A percentile compares a stretch with the other conserved stretches of the same genome.
These are phyloP conservation scores for Tethea ocularis DNA, from an alignment of 2,888 invertebrate species.

Conservation along the genomic window DNA sequence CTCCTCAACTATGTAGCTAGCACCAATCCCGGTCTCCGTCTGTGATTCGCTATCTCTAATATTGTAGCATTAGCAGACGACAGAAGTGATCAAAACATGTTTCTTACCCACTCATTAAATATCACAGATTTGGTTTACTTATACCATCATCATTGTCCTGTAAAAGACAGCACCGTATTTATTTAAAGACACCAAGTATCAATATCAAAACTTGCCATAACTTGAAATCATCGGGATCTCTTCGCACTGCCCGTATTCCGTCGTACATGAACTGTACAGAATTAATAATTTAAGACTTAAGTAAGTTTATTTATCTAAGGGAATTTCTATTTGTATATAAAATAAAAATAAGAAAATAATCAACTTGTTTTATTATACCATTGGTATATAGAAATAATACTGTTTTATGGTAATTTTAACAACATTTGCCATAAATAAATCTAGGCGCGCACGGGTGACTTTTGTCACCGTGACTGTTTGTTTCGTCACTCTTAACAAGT, in stretches of 20 bases:
- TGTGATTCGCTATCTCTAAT: conserved; percentile 79
- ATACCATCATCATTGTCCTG: not conserved
- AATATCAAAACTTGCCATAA: conserved; percentile 44
- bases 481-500: too few species aligned
- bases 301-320: conserved; percentile 72
- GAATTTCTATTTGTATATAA: conserved; percentile 79
- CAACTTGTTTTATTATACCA: conserved; percentile 33
- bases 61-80: conserved; percentile 1
- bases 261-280: conserved; percentile 71
- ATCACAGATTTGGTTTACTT: conserved; percentile 5
- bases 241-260: conserved; percentile 63
- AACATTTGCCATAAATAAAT: too few species aligned
- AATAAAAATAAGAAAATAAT: conserved; percentile 56
- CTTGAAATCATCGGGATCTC: conserved; percentile 48
- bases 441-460: too few species aligned
- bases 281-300: conserved; percentile 68
- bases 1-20: conserved; percentile 92
- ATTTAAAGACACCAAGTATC: conserved; percentile 3
- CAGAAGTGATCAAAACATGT: not conserved
- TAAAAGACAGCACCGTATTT: conserved; percentile 5
- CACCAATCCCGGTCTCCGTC: conserved; percentile 92
- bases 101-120: not conserved
- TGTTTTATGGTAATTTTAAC: not conserved
- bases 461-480: too few species aligned
- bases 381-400: not conserved